phyloP scores from a whole-genome alignment of 2,113 vertebrate species.

The Salvelinus sp. region DNA sequence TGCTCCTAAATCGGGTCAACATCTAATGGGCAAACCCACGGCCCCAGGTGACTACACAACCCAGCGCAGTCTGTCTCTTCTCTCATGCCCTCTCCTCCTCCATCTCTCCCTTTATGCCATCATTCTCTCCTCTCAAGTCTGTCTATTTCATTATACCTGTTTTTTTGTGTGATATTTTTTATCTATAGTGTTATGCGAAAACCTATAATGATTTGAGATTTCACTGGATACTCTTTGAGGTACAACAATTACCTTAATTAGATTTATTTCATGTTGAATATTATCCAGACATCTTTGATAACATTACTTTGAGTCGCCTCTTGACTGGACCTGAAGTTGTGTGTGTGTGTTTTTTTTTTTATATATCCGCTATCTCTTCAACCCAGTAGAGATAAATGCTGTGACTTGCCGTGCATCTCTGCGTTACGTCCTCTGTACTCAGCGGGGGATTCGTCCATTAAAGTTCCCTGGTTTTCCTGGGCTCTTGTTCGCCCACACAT shows the following conservation, averaged over 20 bases:
- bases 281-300: constrained; percentile 39
- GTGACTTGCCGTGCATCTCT: constrained; percentile 49
- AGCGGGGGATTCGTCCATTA: constrained; percentile 66
- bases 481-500: constrained; percentile 61
- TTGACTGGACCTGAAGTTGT: constrained; percentile 8
- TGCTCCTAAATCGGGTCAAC: constrained; percentile 60
- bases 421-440: constrained; percentile 57
- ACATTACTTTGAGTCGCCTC: constrained; percentile 27
- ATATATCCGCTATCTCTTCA: constrained; percentile 15
- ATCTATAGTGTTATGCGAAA: not conserved
- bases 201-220: not conserved
- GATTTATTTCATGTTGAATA: constrained; percentile 12
- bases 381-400: constrained; percentile 63
- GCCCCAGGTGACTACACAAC: constrained; percentile 37
- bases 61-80: not conserved
- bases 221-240: not conserved
- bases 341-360: not conserved
- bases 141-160: too few species aligned
- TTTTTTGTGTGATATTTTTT: too few species aligned
- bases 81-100: constrained; percentile 8
- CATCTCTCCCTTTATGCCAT: not conserved
- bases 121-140: not conserved
- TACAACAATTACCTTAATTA: not conserved
- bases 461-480: constrained; percentile 60
- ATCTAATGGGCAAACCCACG: constrained; percentile 53